Conservation (phyloP, 2,888 invertebrate genomes). For the Drosophila nigricruria region DNA sequence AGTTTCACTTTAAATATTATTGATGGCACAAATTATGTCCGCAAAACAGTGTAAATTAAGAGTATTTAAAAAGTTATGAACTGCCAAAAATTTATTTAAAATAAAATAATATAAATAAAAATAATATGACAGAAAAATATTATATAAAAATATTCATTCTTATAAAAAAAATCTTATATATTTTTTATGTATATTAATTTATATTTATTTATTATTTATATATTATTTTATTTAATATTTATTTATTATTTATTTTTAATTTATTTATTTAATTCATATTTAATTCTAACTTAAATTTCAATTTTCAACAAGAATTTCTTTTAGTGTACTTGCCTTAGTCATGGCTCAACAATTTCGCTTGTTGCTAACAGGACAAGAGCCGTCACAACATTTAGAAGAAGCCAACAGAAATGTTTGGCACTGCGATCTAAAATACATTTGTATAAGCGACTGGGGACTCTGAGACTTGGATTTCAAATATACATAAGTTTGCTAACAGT, state of each 20-base stretch:
- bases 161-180: no score
- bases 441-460: conserved; percentile 20
- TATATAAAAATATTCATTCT: background rate
- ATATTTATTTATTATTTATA: background rate
- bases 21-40: background rate
- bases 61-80: background rate
- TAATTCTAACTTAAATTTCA: accelerated
- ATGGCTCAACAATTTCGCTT: conserved; percentile 63
- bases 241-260: background rate
- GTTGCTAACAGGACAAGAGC: conserved; percentile 54
- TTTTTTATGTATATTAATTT: background rate
- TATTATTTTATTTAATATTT: background rate
- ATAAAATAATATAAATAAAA: background rate
- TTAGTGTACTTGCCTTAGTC: conserved; percentile 34
- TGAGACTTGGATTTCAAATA: background rate
- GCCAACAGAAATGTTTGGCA: conserved; percentile 55
- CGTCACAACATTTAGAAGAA: conserved; percentile 48
- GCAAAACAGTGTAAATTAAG: background rate
- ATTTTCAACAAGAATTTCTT: conserved; percentile 11
- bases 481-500: background rate
- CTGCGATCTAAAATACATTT: conserved; percentile 50
- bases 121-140: background rate
- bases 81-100: background rate
- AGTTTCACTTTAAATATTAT: conserved; percentile 6
- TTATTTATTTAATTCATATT: background rate